phyloP scores from a whole-genome alignment of 2,797 vertebrate genomes.

The Astyanax mexicanus region DNA sequence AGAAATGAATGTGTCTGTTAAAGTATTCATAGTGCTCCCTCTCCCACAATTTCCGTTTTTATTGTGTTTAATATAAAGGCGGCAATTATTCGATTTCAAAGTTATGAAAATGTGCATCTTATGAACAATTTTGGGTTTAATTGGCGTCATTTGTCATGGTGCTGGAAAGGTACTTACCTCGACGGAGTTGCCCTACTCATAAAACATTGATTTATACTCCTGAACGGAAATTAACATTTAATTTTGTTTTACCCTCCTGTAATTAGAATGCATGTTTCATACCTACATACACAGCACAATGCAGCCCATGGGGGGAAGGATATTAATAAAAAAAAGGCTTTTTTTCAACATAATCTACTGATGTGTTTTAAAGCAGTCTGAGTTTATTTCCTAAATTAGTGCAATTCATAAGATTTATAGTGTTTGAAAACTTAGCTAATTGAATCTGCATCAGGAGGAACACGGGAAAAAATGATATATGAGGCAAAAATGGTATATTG shows the following conservation, averaged over 20 bases:
- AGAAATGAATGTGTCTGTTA: constrained; percentile 45
- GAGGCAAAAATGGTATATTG: constrained; percentile 19
- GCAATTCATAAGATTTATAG: constrained; percentile 62
- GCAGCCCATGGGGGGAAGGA: constrained; percentile 2
- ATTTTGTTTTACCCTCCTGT: constrained; percentile 78
- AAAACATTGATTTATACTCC: constrained; percentile 94
- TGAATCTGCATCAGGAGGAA: constrained; percentile 37
- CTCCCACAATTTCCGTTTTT: constrained; percentile 76
- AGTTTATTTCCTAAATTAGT: constrained; percentile 74
- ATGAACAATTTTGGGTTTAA: constrained; percentile 98
- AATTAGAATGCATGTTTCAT: constrained; percentile 81
- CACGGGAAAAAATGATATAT: constrained; percentile 38
- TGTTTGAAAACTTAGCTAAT: constrained; percentile 50
- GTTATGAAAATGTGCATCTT: constrained; percentile 99
- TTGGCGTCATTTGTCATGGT: constrained; percentile 95
- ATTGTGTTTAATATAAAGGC: constrained; percentile 96
- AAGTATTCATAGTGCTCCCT: constrained; percentile 32
- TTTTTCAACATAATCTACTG: constrained; percentile 65
- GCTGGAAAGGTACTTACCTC: constrained; percentile 97
- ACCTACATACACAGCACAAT: constrained; percentile 68
- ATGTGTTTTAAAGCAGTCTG: constrained; percentile 57
- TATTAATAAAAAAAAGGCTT: constrained; percentile 58
- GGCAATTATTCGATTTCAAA: constrained; percentile 99
- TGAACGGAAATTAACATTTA: constrained; percentile 85
- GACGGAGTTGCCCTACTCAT: constrained; percentile 89